Conservation (phyloP, 2,888 invertebrate species). For the Cheilosia vulpina region DNA sequence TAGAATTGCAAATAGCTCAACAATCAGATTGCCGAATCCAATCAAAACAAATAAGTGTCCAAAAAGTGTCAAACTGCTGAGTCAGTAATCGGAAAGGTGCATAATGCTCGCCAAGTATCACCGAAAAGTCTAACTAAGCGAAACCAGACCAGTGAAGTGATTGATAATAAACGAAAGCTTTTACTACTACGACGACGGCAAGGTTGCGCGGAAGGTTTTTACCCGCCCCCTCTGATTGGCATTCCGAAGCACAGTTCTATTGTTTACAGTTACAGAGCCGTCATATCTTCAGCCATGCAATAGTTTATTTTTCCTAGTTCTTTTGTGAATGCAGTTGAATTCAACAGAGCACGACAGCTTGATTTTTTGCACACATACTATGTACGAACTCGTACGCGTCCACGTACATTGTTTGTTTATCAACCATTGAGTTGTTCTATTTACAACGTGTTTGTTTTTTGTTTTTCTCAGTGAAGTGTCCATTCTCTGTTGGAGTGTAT, state of each 20-base stretch:
- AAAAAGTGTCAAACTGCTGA: constrained; percentile 29
- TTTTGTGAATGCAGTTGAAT: constrained; percentile 23
- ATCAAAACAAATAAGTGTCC: constrained; percentile 6
- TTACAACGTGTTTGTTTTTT: constrained; percentile 17
- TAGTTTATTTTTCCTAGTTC: constrained; percentile 12
- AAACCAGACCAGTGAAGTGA: constrained; percentile 53
- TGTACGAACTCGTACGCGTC: not conserved
- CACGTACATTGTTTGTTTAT: constrained; percentile 28
- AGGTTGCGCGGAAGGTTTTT: constrained; percentile 32
- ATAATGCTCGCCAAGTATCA: constrained; percentile 12
- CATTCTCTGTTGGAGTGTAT: not conserved
- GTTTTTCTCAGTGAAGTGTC: not conserved
- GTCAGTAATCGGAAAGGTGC: constrained; percentile 11
- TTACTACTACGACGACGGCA: constrained; percentile 37
- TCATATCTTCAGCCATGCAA: constrained; percentile 52
- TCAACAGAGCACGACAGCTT: constrained; percentile 2
- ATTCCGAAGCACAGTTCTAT: constrained; percentile 38
- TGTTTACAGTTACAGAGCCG: constrained; percentile 60
- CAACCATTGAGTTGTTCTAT: constrained; percentile 45
- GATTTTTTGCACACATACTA: constrained; percentile 30
- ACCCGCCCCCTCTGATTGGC: constrained; percentile 5
- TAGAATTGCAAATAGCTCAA: constrained; percentile 27
- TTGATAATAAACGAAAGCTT: constrained; percentile 62
- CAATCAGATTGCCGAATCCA: constrained; percentile 5
- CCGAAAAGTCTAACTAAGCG: constrained; percentile 14